Percentiles rank a stretch among this genome's conserved stretches.
These are phyloP conservation scores for Musca domestica DNA, from an alignment of 1,140 invertebrate species.

Conservation along the genomic window DNA sequence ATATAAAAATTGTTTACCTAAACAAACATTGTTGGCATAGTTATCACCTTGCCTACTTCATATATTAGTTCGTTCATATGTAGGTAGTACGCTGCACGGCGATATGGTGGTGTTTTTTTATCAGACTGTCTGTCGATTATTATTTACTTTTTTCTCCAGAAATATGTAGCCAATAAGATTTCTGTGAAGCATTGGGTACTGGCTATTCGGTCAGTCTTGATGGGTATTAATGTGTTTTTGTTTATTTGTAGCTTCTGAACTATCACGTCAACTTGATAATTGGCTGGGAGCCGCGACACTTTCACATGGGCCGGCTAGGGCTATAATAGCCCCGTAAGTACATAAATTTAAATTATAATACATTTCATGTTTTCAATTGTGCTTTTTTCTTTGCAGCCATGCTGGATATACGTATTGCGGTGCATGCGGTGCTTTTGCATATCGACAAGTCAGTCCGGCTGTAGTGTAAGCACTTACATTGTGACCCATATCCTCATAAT, in stretches of 20 bases:
- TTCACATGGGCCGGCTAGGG: slow-evolving; percentile 84
- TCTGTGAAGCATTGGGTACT: no score
- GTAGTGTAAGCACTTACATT: slow-evolving; percentile 76
- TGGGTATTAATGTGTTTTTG: no score
- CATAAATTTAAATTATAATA: no score
- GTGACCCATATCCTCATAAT: background rate
- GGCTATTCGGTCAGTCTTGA: no score
- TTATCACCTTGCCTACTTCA: background rate
- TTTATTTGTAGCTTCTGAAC: slow-evolving; percentile 70
- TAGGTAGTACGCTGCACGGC: no score
- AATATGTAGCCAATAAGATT: no score
- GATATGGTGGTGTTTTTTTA: no score
- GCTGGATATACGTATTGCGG: slow-evolving; percentile 98
- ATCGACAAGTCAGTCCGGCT: slow-evolving; percentile 91
- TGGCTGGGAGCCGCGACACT: slow-evolving; percentile 87
- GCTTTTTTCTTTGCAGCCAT: slow-evolving; percentile 66
- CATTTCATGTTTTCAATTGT: no score
- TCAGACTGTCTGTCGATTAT: no score
- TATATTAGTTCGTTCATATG: no score
- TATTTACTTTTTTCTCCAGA: no score
- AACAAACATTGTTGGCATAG: background rate
- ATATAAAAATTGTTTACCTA: background rate
- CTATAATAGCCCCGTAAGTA: slow-evolving; percentile 96
- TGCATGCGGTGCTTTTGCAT: slow-evolving; percentile 91
- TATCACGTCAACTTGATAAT: slow-evolving; percentile 80